A percentile compares a stretch with the other conserved stretches of the same genome.
Evolutionary conservation across 2,888 invertebrate genomes (phyloP).

Genomic region (Oligia strigilis): DNA sequence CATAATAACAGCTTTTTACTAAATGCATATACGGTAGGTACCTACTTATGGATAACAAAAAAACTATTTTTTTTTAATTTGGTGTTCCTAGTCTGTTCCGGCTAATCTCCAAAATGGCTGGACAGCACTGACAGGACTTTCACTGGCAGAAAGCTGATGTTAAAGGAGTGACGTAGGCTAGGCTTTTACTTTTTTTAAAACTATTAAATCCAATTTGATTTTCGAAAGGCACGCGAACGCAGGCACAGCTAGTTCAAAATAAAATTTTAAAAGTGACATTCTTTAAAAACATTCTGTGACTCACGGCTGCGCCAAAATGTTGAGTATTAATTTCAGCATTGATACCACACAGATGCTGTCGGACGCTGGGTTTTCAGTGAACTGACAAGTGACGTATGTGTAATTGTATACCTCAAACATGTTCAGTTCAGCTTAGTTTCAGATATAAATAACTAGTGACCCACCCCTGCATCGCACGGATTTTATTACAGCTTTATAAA

Average conservation of each 20-base stretch:
- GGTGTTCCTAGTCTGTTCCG: too few species aligned
- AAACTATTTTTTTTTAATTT: too few species aligned
- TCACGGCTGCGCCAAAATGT: neutral
- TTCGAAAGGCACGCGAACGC: too few species aligned
- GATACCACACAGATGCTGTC: too few species aligned
- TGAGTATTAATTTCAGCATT: neutral
- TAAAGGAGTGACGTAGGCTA: neutral
- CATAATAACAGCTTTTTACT: too few species aligned
- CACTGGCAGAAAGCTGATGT: too few species aligned
- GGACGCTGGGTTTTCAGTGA: neutral
- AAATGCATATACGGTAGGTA: too few species aligned
- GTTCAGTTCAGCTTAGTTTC: neutral
- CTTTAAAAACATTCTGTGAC: neutral
- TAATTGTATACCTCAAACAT: neutral
- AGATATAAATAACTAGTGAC: neutral
- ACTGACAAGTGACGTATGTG: neutral
- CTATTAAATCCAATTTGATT: too few species aligned
- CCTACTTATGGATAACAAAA: too few species aligned
- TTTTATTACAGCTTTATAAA: neutral
- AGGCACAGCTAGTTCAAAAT: neutral
- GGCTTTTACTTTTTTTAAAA: neutral
- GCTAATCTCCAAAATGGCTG: too few species aligned
- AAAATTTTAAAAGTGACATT: neutral
- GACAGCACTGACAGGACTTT: too few species aligned
- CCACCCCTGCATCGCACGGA: neutral